Percentiles rank a stretch among this genome's conserved stretches.
phyloP scores from a whole-genome alignment of 1,140 invertebrate genomes.

The Ceratina japonica region DNA sequence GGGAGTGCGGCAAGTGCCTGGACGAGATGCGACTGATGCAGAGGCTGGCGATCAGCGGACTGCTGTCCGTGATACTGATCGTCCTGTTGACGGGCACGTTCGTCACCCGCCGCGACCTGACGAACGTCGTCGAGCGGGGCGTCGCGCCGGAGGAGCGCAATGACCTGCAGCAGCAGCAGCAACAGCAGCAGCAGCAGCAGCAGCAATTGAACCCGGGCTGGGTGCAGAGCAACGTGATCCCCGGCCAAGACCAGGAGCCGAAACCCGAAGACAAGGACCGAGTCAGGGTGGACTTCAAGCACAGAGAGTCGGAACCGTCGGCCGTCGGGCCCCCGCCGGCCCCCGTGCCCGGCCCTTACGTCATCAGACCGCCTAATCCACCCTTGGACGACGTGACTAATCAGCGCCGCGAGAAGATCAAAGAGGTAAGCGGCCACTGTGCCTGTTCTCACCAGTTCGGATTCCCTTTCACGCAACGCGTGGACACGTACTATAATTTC shows the following conservation, averaged over 20 bases:
- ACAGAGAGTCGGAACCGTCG: constrained; percentile 72
- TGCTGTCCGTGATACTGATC: constrained; percentile 75
- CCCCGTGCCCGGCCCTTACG: constrained; percentile 76
- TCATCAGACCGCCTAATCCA: constrained; percentile 83
- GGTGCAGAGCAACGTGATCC: constrained; percentile 71
- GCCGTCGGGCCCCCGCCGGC: constrained; percentile 76
- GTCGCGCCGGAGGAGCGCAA: constrained; percentile 69
- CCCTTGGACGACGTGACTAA: constrained; percentile 78
- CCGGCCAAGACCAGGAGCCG: constrained; percentile 61
- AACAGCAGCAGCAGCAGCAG: too few species aligned
- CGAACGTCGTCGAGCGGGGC: constrained; percentile 71
- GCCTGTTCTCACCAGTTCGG: not conserved
- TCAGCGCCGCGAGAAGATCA: constrained; percentile 86
- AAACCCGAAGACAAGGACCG: constrained; percentile 69
- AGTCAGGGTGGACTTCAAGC: constrained; percentile 66
- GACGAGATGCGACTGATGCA: constrained; percentile 75
- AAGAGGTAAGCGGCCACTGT: constrained; percentile 80
- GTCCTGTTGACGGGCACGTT: constrained; percentile 74
- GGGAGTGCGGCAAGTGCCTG: constrained; percentile 62
- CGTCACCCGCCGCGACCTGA: constrained; percentile 71
- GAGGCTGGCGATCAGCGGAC: constrained; percentile 75
- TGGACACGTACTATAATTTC: not conserved
- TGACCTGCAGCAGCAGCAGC: constrained; percentile 37
- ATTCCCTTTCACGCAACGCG: too few species aligned
- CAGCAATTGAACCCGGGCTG: constrained; percentile 69